These are phyloP conservation scores for Phoxinus phoxinus DNA, from an alignment of 2,113 vertebrate genomes.

Conservation along the genomic window DNA sequence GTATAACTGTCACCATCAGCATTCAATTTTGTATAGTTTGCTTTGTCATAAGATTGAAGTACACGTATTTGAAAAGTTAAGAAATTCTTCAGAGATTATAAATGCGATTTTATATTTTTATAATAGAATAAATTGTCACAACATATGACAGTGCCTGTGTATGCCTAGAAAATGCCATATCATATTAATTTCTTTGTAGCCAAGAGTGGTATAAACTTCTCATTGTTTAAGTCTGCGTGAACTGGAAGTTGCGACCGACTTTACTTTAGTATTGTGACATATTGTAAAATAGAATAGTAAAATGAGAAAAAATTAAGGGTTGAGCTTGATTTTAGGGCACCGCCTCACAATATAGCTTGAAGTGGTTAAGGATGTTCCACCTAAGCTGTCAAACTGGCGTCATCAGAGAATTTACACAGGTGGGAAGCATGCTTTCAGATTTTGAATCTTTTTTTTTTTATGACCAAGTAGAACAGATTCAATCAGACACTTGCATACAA, in stretches of 20 bases:
- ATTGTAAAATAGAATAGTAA: not conserved
- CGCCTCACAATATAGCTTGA: not conserved
- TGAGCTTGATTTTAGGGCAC: not conserved
- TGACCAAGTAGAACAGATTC: slow-evolving; percentile 71
- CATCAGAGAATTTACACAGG: too few relatives aligned
- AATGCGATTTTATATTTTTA: not conserved
- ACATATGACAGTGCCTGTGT: not conserved
- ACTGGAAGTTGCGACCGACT: not conserved
- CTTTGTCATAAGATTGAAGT: not conserved
- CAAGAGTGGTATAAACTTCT: not conserved
- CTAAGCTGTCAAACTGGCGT: too few relatives aligned
- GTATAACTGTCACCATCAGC: not conserved
- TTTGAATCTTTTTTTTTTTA: slow-evolving; percentile 53
- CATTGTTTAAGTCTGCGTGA: not conserved
- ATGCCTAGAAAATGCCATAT: not conserved
- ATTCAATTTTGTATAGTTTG: not conserved
- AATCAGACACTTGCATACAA: slow-evolving; percentile 69
- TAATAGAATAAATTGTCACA: not conserved
- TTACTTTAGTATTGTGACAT: not conserved
- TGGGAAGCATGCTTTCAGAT: too few relatives aligned
- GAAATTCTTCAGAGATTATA: not conserved
- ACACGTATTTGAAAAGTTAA: not conserved
- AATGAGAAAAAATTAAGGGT: not conserved
- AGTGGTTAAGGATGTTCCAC: too few relatives aligned
- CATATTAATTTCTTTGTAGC: too few relatives aligned